phyloP scores from a whole-genome alignment of 2,113 vertebrate species.

The Leptosomus discolor region DNA sequence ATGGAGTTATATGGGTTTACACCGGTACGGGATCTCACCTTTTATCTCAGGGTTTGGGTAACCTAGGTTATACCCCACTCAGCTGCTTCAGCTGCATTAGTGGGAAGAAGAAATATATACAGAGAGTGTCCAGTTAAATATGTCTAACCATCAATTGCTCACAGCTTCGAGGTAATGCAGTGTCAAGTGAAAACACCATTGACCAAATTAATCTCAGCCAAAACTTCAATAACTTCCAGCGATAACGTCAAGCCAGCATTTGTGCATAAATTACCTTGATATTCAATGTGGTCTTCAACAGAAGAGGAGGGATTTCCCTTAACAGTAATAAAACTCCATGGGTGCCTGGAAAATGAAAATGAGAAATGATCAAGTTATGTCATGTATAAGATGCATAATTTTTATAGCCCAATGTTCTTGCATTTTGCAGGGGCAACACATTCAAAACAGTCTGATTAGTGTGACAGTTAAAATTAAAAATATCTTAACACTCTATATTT shows the following conservation, averaged over 20 bases:
- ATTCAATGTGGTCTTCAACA: conserved; percentile 88
- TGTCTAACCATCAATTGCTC: not conserved
- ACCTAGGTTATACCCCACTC: not conserved
- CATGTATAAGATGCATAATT: not conserved
- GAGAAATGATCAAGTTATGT: not conserved
- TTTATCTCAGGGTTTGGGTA: not conserved
- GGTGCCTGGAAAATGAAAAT: conserved; percentile 78
- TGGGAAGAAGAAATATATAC: not conserved
- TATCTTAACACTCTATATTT: not conserved
- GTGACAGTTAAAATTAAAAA: not conserved
- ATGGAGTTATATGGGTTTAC: not conserved
- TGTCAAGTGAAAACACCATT: not conserved
- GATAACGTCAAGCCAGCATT: not conserved
- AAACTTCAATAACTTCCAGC: not conserved
- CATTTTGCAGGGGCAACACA: not conserved
- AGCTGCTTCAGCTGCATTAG: not conserved
- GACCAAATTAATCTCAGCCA: not conserved
- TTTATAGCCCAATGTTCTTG: not conserved
- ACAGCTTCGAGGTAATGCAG: not conserved
- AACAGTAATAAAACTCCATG: conserved; percentile 91
- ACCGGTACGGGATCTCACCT: not conserved
- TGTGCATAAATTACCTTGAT: conserved; percentile 82
- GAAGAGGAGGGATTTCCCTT: conserved; percentile 84
- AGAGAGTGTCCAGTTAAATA: not conserved
- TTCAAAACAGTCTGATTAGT: not conserved